Evolutionary conservation across 1,140 invertebrate genomes (phyloP), one percentile per base, ranked within the genome.

Genomic region (Oedothorax gibbosus): DNA sequence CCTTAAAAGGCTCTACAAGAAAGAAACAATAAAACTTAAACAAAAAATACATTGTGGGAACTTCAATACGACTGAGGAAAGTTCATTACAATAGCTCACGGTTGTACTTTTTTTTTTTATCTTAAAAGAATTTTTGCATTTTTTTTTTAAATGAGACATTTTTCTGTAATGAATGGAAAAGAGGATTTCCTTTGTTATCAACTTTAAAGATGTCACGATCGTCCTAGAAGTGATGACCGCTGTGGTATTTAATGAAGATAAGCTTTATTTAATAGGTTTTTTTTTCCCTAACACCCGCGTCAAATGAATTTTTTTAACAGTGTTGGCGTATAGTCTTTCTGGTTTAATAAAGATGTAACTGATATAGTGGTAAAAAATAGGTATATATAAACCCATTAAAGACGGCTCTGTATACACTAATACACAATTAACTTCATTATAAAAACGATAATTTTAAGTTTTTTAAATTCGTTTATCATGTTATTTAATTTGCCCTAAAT

Each of bases 231-330:
- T 62, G 57, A 62, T 62, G 57, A 62, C 12, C 57, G 12, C 12
- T 12, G 18, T 18, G 12, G 12, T 18, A 62, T 62, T 62, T 62
- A 62, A 62, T 62, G 57, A 62, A 62, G 57, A 62, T 62, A 62
- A 62, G 57, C 57, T 62, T 62, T 62, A 62, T 62, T 62, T 62
- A 62, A 62, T 62, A 62, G 57, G 12, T 18, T 62, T 62, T 62
- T 60, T 62, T 18, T 35, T 35, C 35, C 35, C 35, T 35, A 35
- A 35, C 35, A 35, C 35, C 35, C 35, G 35, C 35, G 35, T 35
- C 35, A 35, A 35, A 35, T 35, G 35, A 35, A 35, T 35, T 35
- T 35, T 35, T 35, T 35, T 35, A 35, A 35, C 35, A 35, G 35
- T 35, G 35, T 35, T 35, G 35, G 5, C 5, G 35, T 35, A 35